Percentiles rank a stretch among this genome's conserved stretches.
Evolutionary conservation across 2,797 vertebrate genomes (phyloP).

Genomic region (Paratrypauchen microcephalus): DNA sequence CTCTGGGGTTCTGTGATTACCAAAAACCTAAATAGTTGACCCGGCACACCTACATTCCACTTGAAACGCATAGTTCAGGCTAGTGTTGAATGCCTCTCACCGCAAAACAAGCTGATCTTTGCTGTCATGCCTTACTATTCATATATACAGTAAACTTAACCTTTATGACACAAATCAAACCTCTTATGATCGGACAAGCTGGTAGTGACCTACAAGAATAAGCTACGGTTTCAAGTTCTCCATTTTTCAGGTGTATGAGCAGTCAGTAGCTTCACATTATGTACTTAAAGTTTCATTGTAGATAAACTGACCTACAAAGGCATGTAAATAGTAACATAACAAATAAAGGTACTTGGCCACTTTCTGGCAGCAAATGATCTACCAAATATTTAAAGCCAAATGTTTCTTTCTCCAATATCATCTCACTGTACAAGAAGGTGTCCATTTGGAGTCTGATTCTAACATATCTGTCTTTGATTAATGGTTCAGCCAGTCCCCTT

Average conservation of each 20-base stretch:
- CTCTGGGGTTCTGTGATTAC: conserved; percentile 42
- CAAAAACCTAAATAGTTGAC: conserved; percentile 29
- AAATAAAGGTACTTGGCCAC: conserved; percentile 62
- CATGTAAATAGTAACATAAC: conserved; percentile 67
- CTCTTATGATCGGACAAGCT: conserved; percentile 40
- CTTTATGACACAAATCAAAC: conserved; percentile 9
- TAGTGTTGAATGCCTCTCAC: not conserved
- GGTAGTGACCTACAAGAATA: conserved; percentile 40
- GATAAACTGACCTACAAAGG: conserved; percentile 51
- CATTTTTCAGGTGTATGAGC: conserved; percentile 23
- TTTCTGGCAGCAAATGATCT: conserved; percentile 60
- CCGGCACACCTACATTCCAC: conserved; percentile 52
- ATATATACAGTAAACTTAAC: conserved; percentile 4
- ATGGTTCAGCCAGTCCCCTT: conserved; percentile 46
- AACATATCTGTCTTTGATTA: conserved; percentile 45
- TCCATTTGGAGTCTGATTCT: conserved; percentile 49
- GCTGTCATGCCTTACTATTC: not conserved
- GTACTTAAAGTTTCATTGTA: conserved; percentile 9
- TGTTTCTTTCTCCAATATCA: conserved; percentile 23
- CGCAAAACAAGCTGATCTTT: conserved; percentile 2
- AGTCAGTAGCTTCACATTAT: conserved; percentile 27
- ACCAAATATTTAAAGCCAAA: conserved; percentile 85
- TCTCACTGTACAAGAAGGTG: conserved; percentile 47
- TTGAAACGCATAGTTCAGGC: conserved; percentile 11
- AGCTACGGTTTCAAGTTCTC: conserved; percentile 43